Evolutionary conservation across 2,797 vertebrate species (phyloP), one percentile per base, ranked within the genome.

Genomic region (Todus mexicanus): DNA sequence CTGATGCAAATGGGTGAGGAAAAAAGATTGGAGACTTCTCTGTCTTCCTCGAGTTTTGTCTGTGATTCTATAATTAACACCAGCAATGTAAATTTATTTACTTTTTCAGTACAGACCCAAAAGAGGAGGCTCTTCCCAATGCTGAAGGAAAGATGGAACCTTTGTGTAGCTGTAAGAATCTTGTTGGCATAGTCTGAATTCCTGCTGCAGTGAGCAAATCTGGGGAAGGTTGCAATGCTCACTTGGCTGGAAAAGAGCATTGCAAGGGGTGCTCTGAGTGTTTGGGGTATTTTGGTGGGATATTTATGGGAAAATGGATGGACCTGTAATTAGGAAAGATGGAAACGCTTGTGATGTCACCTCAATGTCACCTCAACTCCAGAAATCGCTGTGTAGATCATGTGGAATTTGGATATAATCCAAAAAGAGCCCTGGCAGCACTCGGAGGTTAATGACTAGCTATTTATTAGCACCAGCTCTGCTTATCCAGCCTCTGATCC

Each of bases 181-280:
- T 43, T 60, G 10, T 15, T 15, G 4, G 63, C 95, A 93, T 73
- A 90, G 68, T 92, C 85, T 12, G 82, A 92, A 96, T 92, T 92
- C 92, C 95, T 94, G 91, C 48, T 35, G 68, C 68, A 5, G 16
- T 19, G 75, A 91, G 90, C 4, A 11, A 75, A 4, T 16, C 70
- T 1, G 4, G 56, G 77, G 42, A 88, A 77, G 72, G 75, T 15
- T 57, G 54, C 38, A 35, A 3, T 2, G 4, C 11, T 69, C 8
- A 1, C n/a, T 50, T 31, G 35, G 29, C 63, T 43, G 57, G 43
- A 80, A 65, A 85, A 29, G 6, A 23, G 74, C 60, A 45, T 68
- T 7, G 0, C 23, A 21, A 68, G 26, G 23, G 37, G 22, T 35
- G 51, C 29, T 50, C 40, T 5, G n/a, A 17, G 45, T 3, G 14